These are phyloP conservation scores for Agriopis aurantiaria DNA, from an alignment of 2,888 invertebrate species.

Conservation along the genomic window DNA sequence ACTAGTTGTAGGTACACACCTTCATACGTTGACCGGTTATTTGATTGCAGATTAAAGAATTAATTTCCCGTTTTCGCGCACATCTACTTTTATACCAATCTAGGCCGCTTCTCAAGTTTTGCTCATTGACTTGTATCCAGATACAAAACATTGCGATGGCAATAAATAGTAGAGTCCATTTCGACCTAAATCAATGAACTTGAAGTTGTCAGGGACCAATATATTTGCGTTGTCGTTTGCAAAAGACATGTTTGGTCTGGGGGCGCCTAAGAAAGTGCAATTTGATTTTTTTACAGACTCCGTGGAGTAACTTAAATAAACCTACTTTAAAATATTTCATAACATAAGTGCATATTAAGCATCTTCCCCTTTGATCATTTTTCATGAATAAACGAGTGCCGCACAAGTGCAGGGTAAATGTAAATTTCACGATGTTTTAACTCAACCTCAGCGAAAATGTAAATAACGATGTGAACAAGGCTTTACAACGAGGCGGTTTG, in stretches of 20 bases:
- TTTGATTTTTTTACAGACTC: too few relatives aligned
- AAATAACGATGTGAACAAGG: slow-evolving; percentile 28
- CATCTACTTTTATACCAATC: background rate
- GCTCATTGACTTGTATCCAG: background rate
- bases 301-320: too few relatives aligned
- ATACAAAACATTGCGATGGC: slow-evolving; percentile 15
- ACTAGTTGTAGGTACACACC: slow-evolving; percentile 49
- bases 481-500: slow-evolving; percentile 45
- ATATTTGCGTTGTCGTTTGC: slow-evolving; percentile 47
- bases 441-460: slow-evolving; percentile 22
- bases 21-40: slow-evolving; percentile 58
- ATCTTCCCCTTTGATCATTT: background rate
- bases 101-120: too few relatives aligned
- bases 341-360: background rate
- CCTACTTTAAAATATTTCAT: too few relatives aligned
- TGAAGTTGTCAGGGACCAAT: slow-evolving; percentile 34
- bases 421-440: slow-evolving; percentile 19
- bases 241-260: slow-evolving; percentile 38
- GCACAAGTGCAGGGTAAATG: slow-evolving; percentile 15
- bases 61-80: slow-evolving; percentile 42
- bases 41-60: slow-evolving; percentile 55
- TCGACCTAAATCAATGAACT: slow-evolving; percentile 44
- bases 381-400: background rate
- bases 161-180: slow-evolving; percentile 31
- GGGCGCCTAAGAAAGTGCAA: too few relatives aligned